Evolutionary conservation across 2,888 invertebrate species (phyloP).

Genomic region (Philereme vetulata): DNA sequence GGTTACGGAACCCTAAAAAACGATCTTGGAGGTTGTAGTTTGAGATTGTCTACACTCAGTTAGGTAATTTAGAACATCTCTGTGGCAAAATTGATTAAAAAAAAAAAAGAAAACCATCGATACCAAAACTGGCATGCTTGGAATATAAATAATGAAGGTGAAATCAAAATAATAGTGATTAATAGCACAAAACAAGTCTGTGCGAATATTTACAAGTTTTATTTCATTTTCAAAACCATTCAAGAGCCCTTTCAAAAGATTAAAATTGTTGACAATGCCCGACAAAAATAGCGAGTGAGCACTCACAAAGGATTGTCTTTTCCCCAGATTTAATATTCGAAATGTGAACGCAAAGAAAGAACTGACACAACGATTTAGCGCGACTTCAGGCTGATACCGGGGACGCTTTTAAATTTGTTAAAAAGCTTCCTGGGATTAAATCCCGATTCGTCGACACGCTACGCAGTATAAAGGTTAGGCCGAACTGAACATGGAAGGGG

Average conservation of each 20-base stretch:
- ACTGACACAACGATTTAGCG: conserved; percentile 21
- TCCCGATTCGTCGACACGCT: conserved; percentile 11
- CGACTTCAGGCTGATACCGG: conserved; percentile 14
- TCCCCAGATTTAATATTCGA: conserved; percentile 25
- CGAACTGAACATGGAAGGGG: not conserved
- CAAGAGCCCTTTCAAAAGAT: conserved; percentile 16
- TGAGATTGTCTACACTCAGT: too few relatives aligned
- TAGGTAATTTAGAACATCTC: too few relatives aligned
- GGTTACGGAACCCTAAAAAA: too few relatives aligned
- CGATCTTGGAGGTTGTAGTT: too few relatives aligned
- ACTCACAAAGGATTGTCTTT: conserved; percentile 18
- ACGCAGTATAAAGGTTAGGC: not conserved
- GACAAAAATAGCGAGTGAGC: conserved; percentile 23
- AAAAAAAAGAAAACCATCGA: too few relatives aligned
- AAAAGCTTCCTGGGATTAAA: conserved; percentile 10
- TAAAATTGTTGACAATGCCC: conserved; percentile 27
- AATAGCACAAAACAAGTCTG: not conserved
- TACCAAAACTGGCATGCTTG: too few relatives aligned
- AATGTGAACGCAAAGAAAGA: conserved; percentile 21
- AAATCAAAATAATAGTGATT: too few relatives aligned
- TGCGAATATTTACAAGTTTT: conserved; percentile 1
- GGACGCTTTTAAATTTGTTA: conserved; percentile 21
- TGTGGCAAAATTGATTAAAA: too few relatives aligned
- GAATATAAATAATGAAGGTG: too few relatives aligned
- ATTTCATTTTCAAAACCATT: conserved; percentile 21